phyloP scores from a whole-genome alignment of 23 tunicate species.

The Halocynthia aurantium region DNA sequence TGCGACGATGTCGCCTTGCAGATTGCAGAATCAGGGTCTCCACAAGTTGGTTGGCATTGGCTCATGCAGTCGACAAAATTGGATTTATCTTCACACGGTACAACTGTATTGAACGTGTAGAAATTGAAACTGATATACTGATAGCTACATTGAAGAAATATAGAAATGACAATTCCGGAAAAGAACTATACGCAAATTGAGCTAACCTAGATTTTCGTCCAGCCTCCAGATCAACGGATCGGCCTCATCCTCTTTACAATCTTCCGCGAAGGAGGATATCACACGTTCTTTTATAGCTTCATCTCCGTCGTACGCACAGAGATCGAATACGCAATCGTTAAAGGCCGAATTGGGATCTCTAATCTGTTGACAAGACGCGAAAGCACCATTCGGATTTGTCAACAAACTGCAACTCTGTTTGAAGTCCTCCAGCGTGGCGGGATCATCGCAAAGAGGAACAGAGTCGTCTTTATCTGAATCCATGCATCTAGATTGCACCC shows the following conservation, averaged over 20 bases:
- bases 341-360: constrained; percentile 23
- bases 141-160: no score
- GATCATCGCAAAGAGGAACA: no score
- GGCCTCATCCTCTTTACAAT: constrained; percentile 28
- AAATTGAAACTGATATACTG: no score
- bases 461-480: no score
- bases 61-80: constrained; percentile 25
- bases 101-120: constrained; percentile 1
- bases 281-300: constrained; percentile 34
- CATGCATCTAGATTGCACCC: no score
- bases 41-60: constrained; percentile 74
- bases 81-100: constrained; percentile 24
- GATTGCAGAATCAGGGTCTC: constrained; percentile 25
- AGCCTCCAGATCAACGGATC: no score
- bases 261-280: constrained; percentile 42
- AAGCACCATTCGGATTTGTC: constrained; percentile 16
- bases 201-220: no score
- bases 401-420: constrained; percentile 18
- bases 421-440: background rate
- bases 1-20: constrained; percentile 6
- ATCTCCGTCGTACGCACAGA: constrained; percentile 58
- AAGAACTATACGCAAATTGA: no score
- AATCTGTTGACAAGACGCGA: constrained; percentile 9
- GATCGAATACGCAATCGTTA: constrained; percentile 52
- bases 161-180: no score